phyloP scores from a whole-genome alignment of 1,140 invertebrate genomes.

The Streblospio benedicti region DNA sequence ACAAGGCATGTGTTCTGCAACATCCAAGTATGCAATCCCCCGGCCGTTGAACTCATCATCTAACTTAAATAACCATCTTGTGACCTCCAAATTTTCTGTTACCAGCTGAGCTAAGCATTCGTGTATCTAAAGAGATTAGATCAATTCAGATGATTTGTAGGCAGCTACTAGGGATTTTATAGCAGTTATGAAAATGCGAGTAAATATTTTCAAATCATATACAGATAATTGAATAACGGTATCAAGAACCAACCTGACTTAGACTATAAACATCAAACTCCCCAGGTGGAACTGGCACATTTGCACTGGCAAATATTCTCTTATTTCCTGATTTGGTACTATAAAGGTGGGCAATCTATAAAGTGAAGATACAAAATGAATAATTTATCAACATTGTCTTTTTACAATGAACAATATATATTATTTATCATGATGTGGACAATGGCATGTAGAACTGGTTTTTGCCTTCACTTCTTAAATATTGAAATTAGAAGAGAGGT shows the following conservation, averaged over 20 bases:
- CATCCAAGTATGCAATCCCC: slow-evolving; percentile 43
- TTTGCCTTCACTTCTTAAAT: too few relatives aligned
- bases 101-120: slow-evolving; percentile 44
- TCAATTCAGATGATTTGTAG: too few relatives aligned
- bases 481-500: too few relatives aligned
- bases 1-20: slow-evolving; percentile 37
- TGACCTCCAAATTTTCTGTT: slow-evolving; percentile 41
- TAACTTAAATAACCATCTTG: slow-evolving; percentile 45
- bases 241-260: slow-evolving; percentile 32
- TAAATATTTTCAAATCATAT: too few relatives aligned
- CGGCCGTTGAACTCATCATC: slow-evolving; percentile 44
- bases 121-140: slow-evolving; percentile 34
- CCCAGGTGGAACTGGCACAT: slow-evolving; percentile 38
- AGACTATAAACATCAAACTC: slow-evolving; percentile 46
- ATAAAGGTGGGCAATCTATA: slow-evolving; percentile 40
- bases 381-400: too few relatives aligned
- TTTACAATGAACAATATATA: too few relatives aligned
- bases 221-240: too few relatives aligned
- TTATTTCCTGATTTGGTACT: slow-evolving; percentile 46
- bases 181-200: too few relatives aligned
- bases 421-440: too few relatives aligned
- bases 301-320: slow-evolving; percentile 43
- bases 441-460: too few relatives aligned
- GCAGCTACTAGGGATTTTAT: too few relatives aligned
- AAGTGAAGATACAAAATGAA: too few relatives aligned